Evolutionary conservation across 2,797 vertebrate genomes (phyloP), one percentile per base, ranked within the genome.

Genomic region (Alca torda): DNA sequence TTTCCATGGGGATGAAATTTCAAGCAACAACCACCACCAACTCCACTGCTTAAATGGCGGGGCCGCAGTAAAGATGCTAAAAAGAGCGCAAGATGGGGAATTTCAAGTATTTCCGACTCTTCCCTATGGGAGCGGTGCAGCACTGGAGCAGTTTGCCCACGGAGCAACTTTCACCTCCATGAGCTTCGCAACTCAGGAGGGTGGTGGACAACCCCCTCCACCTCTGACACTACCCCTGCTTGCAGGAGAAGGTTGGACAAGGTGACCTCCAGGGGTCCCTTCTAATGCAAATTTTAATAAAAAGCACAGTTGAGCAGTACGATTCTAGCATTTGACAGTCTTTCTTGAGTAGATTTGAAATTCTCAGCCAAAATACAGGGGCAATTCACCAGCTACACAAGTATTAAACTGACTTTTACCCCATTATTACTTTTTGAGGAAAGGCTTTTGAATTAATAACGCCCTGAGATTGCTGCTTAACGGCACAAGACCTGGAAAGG

Each of bases 1-100:
- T 95, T 96, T 95, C 96, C 94, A 96, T 21, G n/a, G 90, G 88
- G 84, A 93, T 80, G 37, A 57, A 76, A 70, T 92, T 86, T 73
- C 31, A 77, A 77, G 69, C 65, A 89, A 86, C 53, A 63, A 76
- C 68, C 31, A 84, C 69, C 86, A 73, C 46, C 80, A 61, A 30
- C 54, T 90, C 56, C 60, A n/a, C 16, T 13, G 37, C 13, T 80
- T 78, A 64, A 70, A 57, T 4, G 8, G 41, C 21, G 45, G 25
- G 26, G 15, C 3, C 45, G 46, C 51, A 43, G 28, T n/a, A 70
- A 90, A 85, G 72, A 83, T 54, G 56, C 33, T 23, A 63, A 63
- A 64, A 56, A 74, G 17, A 28, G 28, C 24, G 30, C 41, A 88
- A 72, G n/a, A 63, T 45, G 33, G 43, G 48, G 80, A 69, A 53